These are phyloP conservation scores for Prenolepis imparis DNA, from an alignment of 2,888 invertebrate genomes.

Conservation along the genomic window DNA sequence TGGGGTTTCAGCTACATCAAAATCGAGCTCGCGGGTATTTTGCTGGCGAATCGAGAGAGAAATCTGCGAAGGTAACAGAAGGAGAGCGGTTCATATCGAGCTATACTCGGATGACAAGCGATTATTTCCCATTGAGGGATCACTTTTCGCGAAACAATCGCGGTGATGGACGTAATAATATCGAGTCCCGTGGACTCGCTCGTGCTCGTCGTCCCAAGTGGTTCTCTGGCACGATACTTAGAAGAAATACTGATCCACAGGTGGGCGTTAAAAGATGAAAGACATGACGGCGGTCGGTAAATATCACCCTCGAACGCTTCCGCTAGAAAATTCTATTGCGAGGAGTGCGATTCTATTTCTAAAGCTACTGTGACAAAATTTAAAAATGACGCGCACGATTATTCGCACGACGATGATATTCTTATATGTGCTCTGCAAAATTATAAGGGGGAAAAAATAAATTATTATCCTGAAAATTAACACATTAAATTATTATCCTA, in stretches of 20 bases:
- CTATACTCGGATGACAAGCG: neutral
- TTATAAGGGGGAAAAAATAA: neutral
- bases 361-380: neutral
- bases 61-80: neutral
- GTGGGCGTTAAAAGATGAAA: conserved; percentile 67
- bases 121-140: conserved; percentile 37
- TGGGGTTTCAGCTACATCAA: neutral
- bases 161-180: conserved; percentile 41
- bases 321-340: neutral
- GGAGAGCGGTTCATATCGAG: neutral
- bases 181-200: neutral
- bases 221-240: conserved; percentile 42
- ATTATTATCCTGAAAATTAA: neutral
- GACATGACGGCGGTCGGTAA: conserved; percentile 38
- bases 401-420: neutral
- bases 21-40: neutral
- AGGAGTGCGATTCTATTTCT: conserved; percentile 1
- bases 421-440: neutral
- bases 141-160: conserved; percentile 38
- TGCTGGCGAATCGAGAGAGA: conserved; percentile 6
- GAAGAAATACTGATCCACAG: conserved; percentile 66
- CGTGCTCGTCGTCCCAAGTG: conserved; percentile 9
- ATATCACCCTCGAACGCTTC: neutral
- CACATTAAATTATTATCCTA: no score
- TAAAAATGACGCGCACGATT: neutral